Evolutionary conservation across 2,888 invertebrate species (phyloP).

Genomic region (Chrysomela aeneicollis): DNA sequence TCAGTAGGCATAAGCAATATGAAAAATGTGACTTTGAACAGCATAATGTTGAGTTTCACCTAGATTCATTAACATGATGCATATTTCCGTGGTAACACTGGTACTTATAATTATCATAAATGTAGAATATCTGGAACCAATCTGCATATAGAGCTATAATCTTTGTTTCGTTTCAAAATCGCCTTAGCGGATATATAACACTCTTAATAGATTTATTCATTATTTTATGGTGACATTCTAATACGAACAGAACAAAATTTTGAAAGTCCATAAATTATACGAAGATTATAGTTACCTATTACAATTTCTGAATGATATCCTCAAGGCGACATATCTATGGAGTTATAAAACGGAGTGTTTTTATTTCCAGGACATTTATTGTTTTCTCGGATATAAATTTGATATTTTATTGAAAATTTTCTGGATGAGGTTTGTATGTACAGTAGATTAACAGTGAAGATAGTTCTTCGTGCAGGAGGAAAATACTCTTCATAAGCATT

Average conservation of each 20-base stretch:
- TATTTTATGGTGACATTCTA: not conserved
- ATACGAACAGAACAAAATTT: not conserved
- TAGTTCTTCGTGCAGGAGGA: not conserved
- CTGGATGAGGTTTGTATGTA: slow-evolving; percentile 26
- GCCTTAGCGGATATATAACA: not conserved
- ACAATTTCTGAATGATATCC: slow-evolving; percentile 12
- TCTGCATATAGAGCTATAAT: not conserved
- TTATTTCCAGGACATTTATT: slow-evolving; percentile 36
- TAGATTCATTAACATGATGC: too few relatives aligned
- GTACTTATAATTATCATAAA: too few relatives aligned
- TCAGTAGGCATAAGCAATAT: too few relatives aligned
- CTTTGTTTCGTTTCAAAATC: not conserved
- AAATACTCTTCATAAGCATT: too few relatives aligned
- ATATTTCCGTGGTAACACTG: too few relatives aligned
- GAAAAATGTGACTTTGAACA: too few relatives aligned
- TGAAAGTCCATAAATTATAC: not conserved
- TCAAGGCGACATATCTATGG: slow-evolving; percentile 30
- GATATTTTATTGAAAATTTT: slow-evolving; percentile 33
- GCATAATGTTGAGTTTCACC: too few relatives aligned
- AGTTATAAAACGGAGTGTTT: slow-evolving; percentile 36
- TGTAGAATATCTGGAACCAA: too few relatives aligned
- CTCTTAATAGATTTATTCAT: not conserved
- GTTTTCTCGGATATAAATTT: slow-evolving; percentile 32
- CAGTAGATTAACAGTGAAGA: slow-evolving; percentile 18
- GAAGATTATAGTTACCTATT: slow-evolving; percentile 5